Evolutionary conservation across 1,140 invertebrate species (phyloP), one percentile per base, ranked within the genome.

Genomic region (Cardiocondyla obscurior): DNA sequence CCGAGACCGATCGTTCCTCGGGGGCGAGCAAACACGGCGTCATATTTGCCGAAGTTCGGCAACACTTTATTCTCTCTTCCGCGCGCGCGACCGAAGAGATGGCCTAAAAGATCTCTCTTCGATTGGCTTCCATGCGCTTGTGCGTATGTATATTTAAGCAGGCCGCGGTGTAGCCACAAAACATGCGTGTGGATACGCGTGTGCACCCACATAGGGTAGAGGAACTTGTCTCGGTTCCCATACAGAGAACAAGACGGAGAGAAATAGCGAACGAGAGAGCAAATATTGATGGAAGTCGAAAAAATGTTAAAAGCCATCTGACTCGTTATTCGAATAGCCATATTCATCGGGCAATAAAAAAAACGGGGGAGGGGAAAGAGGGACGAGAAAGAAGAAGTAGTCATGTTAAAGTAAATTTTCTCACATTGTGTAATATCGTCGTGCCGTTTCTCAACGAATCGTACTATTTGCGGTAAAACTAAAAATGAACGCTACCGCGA

Each of bases 201-300:
- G 81, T 86, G 73, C 60, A 51, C 28, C 67, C 28, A 53, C 36
- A 16, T 79, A 36, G 51, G 70, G 86, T 84, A 69, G 46, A 69
- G 67, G 44, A 67, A 69, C 46, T 33, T 19, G 5, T 46, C 46
- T 60, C 42, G 62, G 72, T 79, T 83, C 73, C 82, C 67, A 83
- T 58, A 57, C 46, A 19, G 39, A 62, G 51, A 53, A 65, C 58
- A 53, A 74, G 22, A 49, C 25, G 51, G 39, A 30, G 28, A 64
- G 83, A 36, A 60, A 70, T 64, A 67, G 64, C 67, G 33, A 82
- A 60, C 53, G 85, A 28, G 28, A 72, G 69, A 84, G 69, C 74
- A 87, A 87, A 87, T 87, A 87, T 87, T 87, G 86, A 87, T 86
- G 85, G 72, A 87, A 87, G 85, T 86, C 67, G 74, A 87, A 87